A percentile compares a stretch with the other conserved stretches of the same genome.
Evolutionary conservation across 2,797 vertebrate species (phyloP).

Genomic region (Vireo griseus): DNA sequence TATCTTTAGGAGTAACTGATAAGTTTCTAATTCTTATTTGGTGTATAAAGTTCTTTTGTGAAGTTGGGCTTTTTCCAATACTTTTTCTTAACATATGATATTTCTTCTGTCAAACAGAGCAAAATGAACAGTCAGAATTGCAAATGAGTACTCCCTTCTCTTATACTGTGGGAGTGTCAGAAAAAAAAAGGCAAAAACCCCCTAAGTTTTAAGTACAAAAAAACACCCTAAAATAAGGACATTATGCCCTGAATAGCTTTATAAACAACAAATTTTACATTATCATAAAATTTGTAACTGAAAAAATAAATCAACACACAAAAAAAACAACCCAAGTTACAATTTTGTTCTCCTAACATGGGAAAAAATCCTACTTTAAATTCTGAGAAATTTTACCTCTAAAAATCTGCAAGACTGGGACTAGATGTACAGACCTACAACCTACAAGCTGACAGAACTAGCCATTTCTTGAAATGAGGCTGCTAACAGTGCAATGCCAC

Average conservation of each 20-base stretch:
- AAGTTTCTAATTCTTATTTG: conserved; percentile 2
- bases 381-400: not conserved
- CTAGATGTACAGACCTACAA: not conserved
- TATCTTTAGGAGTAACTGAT: not conserved
- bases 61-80: not conserved
- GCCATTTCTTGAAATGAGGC: not conserved
- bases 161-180: not conserved
- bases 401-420: not conserved
- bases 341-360: not conserved
- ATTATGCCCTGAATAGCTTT: not conserved
- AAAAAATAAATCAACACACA: not conserved
- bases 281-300: not conserved
- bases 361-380: not conserved
- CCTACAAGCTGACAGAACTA: not conserved
- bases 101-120: not conserved
- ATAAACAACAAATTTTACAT: not conserved
- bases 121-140: not conserved
- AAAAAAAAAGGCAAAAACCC: rapidly evolving
- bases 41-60: not conserved
- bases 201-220: not conserved
- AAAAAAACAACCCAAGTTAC: not conserved
- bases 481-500: not conserved
- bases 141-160: not conserved
- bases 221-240: not conserved
- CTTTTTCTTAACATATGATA: not conserved